These are phyloP conservation scores for Bos taurus DNA, from an alignment of 2,113 vertebrate genomes.

Conservation along the genomic window ARS-UCD2.0 NC_037355.1:12985001-12985500, in stretches of 20 bases:
- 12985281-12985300: neutral
- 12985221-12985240: neutral
- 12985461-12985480: neutral
- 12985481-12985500: neutral
- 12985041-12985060: no score
- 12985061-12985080: no score
- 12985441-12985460: neutral
- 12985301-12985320: neutral
- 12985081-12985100: no score
- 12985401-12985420: neutral
- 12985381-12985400: neutral
- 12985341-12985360: neutral
- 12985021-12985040: no score
- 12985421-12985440: neutral
- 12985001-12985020: no score
- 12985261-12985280: neutral
- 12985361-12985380: neutral
- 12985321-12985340: neutral
- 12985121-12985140: neutral
- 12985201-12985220: neutral
- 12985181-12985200: neutral
- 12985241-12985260: neutral
- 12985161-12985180: neutral
- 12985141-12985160: neutral
- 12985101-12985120: neutral